Conservation (phyloP, 2,797 vertebrate species). For the Synaphobranchus kaupii region DNA sequence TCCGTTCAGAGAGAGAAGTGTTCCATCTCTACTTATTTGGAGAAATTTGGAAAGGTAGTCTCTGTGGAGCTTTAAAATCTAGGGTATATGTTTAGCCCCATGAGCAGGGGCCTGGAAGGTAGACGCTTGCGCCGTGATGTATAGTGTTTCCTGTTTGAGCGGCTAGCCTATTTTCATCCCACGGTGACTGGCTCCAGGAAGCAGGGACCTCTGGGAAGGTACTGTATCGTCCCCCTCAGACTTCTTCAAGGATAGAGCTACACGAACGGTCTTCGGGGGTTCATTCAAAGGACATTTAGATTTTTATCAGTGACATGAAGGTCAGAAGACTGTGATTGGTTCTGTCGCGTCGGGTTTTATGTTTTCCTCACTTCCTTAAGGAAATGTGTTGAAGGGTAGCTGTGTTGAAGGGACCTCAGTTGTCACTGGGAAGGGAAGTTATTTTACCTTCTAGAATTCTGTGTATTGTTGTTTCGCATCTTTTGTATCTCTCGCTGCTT, state of each 20-base stretch:
- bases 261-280: conserved; percentile 18
- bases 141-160: not conserved
- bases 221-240: not conserved
- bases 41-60: not conserved
- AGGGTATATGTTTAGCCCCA: not conserved
- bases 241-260: conserved; percentile 16
- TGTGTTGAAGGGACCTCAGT: not conserved
- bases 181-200: conserved; percentile 7
- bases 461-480: not conserved
- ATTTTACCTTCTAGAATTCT: not conserved
- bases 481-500: not conserved
- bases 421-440: not conserved
- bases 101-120: not conserved
- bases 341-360: conserved; percentile 13
- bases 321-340: conserved; percentile 11
- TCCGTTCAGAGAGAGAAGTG: not conserved
- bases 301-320: conserved; percentile 32
- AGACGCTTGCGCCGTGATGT: not conserved
- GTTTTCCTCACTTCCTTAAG: not conserved
- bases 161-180: conserved; percentile 1
- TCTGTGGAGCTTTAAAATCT: not conserved
- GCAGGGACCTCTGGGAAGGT: not conserved
- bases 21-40: not conserved
- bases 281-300: conserved; percentile 23
- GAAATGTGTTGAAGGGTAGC: not conserved